Evolutionary conservation across 2,113 vertebrate species (phyloP), one percentile per base, ranked within the genome.

Genomic region (Rhabdomys dilectus): DNA sequence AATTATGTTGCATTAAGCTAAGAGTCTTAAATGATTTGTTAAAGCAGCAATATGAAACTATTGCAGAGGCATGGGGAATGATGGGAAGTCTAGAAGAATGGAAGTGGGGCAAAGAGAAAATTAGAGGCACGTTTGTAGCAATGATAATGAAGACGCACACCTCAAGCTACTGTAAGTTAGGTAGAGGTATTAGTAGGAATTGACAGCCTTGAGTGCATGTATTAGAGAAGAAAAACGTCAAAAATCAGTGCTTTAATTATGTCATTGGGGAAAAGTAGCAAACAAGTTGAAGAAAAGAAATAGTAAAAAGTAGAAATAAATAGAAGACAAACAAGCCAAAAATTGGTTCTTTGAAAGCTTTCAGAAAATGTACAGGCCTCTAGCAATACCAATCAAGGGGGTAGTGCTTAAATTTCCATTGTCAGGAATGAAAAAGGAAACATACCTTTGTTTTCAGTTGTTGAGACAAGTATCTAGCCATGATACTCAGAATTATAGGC

Each of bases 281-380:
- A 80, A 60, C n/a, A 42, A 75, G 22, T 92, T 84, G 42, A 92
- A 89, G 17, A 95, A 90, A 66, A 9, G 51, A 89, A 92, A 88
- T 93, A 92, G 88, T 92, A 70, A 89, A 81, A 84, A 51, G 39
- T 84, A 84, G 13, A 80, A 88, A 82, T 81, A 76, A 85, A 77
- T 60, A 62, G 73, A 80, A 89, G 78, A 17, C 80, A 81, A 86
- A 64, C 34, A 95, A 91, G 29, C 89, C 81, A 84, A 68, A 92
- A 89, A 16, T 64, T 88, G 5, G 8, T 88, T 73, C 39, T 88
- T 91, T 84, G 26, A 89, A 85, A 94, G 73, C 3, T 51, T 42
- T 68, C 58, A 39, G 89, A 91, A 95, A 72, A 72, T 78, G 0
- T 88, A 73, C 34, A 82, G 64, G 76, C 45, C 15, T 9, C 39